Percentiles rank a stretch among this genome's conserved stretches.
Conservation (phyloP, 2,888 invertebrate genomes). For the Eupsilia transversa region DNA sequence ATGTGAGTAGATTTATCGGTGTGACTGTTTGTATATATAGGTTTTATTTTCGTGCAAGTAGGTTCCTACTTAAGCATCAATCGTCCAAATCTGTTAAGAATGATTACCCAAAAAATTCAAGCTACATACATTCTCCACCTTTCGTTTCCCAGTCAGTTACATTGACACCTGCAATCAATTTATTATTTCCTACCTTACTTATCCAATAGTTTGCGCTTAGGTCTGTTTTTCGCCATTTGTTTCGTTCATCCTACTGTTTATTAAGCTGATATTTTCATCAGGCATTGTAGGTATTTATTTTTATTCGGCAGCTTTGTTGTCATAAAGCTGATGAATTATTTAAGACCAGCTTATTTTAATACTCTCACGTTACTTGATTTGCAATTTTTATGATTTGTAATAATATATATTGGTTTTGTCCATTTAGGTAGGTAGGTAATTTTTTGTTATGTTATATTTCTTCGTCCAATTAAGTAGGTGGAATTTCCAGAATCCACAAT, state of each 20-base stretch:
- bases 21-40: neutral
- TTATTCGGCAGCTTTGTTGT: neutral
- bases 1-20: neutral
- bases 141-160: neutral
- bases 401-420: neutral
- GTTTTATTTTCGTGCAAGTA: slow-evolving; percentile 12
- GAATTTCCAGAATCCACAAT: slow-evolving; percentile 1
- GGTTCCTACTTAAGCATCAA: slow-evolving; percentile 19
- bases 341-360: neutral
- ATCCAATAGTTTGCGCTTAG: neutral
- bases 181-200: slow-evolving; percentile 25
- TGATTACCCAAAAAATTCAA: slow-evolving; percentile 6
- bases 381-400: neutral
- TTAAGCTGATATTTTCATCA: neutral
- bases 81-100: neutral
- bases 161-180: slow-evolving; percentile 25
- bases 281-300: neutral
- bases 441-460: too few relatives aligned
- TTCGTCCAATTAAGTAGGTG: neutral
- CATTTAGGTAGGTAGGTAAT: neutral
- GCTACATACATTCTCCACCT: slow-evolving; percentile 18
- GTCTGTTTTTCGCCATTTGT: neutral
- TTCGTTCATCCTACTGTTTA: neutral
- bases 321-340: neutral
- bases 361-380: neutral